Evolutionary conservation across 2,113 vertebrate genomes (phyloP).

Genomic region (Hippocampus zosterae): DNA sequence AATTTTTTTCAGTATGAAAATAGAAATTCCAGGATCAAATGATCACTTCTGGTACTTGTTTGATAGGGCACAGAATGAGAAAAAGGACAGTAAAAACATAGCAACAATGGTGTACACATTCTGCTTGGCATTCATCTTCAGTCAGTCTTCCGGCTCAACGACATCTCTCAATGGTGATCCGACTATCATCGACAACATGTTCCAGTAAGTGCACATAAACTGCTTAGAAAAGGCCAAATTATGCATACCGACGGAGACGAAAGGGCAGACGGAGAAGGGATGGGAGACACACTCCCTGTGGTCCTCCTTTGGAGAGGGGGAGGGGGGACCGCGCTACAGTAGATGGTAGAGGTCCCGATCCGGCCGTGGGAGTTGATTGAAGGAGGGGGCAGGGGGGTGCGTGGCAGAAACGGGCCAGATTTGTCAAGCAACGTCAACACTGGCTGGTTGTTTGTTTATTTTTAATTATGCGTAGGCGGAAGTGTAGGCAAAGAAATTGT

Average conservation of each 20-base stretch:
- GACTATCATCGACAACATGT: slow-evolving; percentile 17
- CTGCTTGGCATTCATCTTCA: too few species aligned
- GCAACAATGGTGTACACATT: too few species aligned
- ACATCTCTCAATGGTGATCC: slow-evolving; percentile 21
- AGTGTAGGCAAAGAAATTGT: slow-evolving; percentile 5
- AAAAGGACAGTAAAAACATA: too few species aligned
- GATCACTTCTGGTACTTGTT: too few species aligned
- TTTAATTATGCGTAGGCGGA: slow-evolving; percentile 27
- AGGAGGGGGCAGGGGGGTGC: slow-evolving; percentile 8
- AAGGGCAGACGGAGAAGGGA: slow-evolving; percentile 47
- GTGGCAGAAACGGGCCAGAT: slow-evolving; percentile 31
- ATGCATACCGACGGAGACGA: slow-evolving; percentile 20
- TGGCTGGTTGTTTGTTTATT: slow-evolving; percentile 36
- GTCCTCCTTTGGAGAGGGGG: slow-evolving; percentile 42
- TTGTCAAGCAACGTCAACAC: slow-evolving; percentile 29
- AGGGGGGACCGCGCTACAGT: slow-evolving; percentile 32
- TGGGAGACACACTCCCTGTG: slow-evolving; percentile 43
- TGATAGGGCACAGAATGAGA: too few species aligned
- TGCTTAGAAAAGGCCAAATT: slow-evolving; percentile 11
- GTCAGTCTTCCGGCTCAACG: not conserved
- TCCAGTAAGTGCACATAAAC: slow-evolving; percentile 32
- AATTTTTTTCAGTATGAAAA: too few species aligned
- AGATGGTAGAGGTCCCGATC: slow-evolving; percentile 41
- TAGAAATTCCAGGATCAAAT: too few species aligned
- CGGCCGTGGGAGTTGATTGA: slow-evolving; percentile 57